A percentile compares a stretch with the other conserved stretches of the same genome.
These are phyloP conservation scores for Pseudomyrmex sp. DNA, from an alignment of 1,140 invertebrate genomes.

Conservation along the genomic window DNA sequence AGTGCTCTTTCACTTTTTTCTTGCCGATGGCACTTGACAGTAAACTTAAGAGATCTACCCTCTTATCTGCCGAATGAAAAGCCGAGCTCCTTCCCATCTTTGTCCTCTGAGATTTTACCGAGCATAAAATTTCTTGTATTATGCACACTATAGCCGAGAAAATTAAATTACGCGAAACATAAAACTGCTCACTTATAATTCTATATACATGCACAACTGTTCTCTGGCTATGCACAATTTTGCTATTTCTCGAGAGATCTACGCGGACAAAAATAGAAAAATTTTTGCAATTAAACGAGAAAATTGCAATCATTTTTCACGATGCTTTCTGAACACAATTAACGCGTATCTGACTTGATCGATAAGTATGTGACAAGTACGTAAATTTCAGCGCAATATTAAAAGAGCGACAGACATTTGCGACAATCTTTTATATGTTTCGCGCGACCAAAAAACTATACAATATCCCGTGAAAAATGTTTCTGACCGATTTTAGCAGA, in stretches of 20 bases:
- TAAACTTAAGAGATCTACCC: not conserved
- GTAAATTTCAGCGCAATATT: too few relatives aligned
- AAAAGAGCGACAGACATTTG: too few relatives aligned
- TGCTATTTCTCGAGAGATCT: too few relatives aligned
- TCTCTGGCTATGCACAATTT: too few relatives aligned
- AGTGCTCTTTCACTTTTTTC: not conserved
- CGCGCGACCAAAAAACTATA: not conserved
- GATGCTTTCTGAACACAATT: too few relatives aligned
- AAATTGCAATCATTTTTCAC: too few relatives aligned
- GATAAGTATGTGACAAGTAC: too few relatives aligned
- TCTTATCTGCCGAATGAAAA: constrained; percentile 27
- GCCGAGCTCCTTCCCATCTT: not conserved
- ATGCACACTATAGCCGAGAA: not conserved
- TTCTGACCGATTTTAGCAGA: constrained; percentile 27
- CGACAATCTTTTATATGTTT: not conserved
- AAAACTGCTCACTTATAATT: not conserved
- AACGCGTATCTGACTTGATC: too few relatives aligned
- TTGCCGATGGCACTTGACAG: constrained; percentile 2
- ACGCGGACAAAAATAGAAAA: too few relatives aligned
- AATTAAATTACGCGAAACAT: not conserved
- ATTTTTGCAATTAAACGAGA: too few relatives aligned
- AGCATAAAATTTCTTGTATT: constrained; percentile 25
- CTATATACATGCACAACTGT: too few relatives aligned
- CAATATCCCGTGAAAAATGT: constrained; percentile 30
- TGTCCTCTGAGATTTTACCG: not conserved